Conservation (phyloP, 2,113 vertebrate species). For the Ochotona curzoniae region DNA sequence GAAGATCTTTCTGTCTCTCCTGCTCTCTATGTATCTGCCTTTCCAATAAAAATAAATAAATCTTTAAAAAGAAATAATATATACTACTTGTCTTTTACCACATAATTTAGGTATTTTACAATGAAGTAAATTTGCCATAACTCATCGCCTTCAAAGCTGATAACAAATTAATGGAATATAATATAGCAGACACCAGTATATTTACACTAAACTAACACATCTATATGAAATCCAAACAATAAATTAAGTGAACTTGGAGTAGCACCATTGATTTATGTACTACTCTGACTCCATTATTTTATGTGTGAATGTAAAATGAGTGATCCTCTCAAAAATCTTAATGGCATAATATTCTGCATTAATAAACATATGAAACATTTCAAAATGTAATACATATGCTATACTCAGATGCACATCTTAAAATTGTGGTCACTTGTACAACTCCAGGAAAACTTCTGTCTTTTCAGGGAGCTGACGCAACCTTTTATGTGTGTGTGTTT, state of each 20-base stretch:
- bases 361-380: conserved; percentile 4
- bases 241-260: not conserved
- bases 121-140: not conserved
- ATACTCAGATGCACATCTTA: not conserved
- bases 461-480: conserved; percentile 10
- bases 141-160: conserved; percentile 34
- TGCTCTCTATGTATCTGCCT: no score
- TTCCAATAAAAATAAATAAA: no score
- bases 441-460: not conserved
- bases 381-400: not conserved
- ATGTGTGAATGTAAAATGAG: not conserved
- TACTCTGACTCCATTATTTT: not conserved
- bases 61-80: no score
- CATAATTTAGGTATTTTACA: not conserved
- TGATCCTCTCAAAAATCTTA: conserved; percentile 8
- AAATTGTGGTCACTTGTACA: not conserved
- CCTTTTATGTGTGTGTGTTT: not conserved
- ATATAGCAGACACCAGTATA: not conserved
- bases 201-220: conserved; percentile 14
- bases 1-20: no score
- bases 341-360: not conserved
- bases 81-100: not conserved
- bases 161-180: conserved; percentile 44
- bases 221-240: not conserved
- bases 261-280: not conserved